Evolutionary conservation across 1,140 invertebrate species (phyloP), one percentile per base, ranked within the genome.

Genomic region (Rhizoglyphus robini): DNA sequence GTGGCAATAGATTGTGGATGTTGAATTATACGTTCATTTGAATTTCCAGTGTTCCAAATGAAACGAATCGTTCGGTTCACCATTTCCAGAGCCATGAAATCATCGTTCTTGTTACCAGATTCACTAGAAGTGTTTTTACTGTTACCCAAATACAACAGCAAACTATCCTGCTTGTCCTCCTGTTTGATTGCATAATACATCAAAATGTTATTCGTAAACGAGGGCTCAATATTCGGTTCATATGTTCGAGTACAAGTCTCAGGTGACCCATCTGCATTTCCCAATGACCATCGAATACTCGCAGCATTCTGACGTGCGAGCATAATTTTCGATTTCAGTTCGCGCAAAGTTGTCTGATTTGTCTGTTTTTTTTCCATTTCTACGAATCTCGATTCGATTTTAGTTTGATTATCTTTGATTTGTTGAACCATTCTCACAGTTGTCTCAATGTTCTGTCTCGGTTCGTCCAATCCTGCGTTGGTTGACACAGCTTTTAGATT

Each of bases 61-160:
- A 88, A 84, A 65, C 82, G 78, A 15, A 90, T 83, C 62, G 82
- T 83, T 30, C 86, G 79, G 67, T 89, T 81, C 0, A 86, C 78
- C 75, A 92, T 82, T 75, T 91, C 88, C 29, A 94, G 72, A 0
- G 84, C 82, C 25, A 93, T 80, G 68, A 86, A 91, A 69, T 92
- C 88, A 67, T 76, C 23, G 70, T 65, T 69, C 46, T 20, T 64
- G 82, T 84, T 1, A 81, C 79, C 20, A 88, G 72, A 61, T 86
- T 84, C 32, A 88, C 79, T 2, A 88, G 71, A 4, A 84, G 77
- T 31, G 84, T 82, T n/a, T n/a, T n/a, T n/a, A n/a, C n/a, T n/a
- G n/a, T n/a, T n/a, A n/a, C n/a, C n/a, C n/a, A n/a, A n/a, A n/a
- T n/a, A n/a, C n/a, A n/a, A n/a, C n/a, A n/a, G n/a, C n/a, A n/a